A percentile compares a stretch with the other conserved stretches of the same genome.
Evolutionary conservation across 1,140 invertebrate species (phyloP).

Genomic region (Geopemphigus sp.): DNA sequence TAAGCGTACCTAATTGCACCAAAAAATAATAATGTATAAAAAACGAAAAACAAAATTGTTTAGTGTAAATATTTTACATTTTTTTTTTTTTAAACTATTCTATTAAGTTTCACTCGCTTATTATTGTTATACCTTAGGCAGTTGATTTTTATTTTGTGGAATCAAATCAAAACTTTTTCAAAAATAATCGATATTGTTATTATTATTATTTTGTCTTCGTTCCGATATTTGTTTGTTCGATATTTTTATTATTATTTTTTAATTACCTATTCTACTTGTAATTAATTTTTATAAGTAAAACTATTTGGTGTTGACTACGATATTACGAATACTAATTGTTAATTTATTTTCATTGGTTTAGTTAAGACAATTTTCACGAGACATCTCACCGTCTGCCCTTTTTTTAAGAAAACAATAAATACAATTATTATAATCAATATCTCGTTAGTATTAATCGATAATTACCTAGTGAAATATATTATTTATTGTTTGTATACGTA

Average conservation of each 20-base stretch:
- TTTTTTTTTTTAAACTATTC: slow-evolving; percentile 43
- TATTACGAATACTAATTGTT: slow-evolving; percentile 38
- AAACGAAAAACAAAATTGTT: neutral
- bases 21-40: slow-evolving; percentile 26
- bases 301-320: slow-evolving; percentile 33
- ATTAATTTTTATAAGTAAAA: slow-evolving; percentile 31
- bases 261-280: slow-evolving; percentile 57
- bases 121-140: slow-evolving; percentile 49
- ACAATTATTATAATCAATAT: slow-evolving; percentile 49
- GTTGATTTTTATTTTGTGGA: slow-evolving; percentile 36
- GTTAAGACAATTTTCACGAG: slow-evolving; percentile 42
- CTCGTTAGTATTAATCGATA: slow-evolving; percentile 48
- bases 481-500: slow-evolving; percentile 47
- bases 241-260: slow-evolving; percentile 41
- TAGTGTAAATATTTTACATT: slow-evolving; percentile 45
- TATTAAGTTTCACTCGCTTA: slow-evolving; percentile 46
- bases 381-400: slow-evolving; percentile 46
- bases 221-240: slow-evolving; percentile 42
- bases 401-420: slow-evolving; percentile 36
- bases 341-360: slow-evolving; percentile 40
- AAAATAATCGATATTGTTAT: slow-evolving; percentile 40
- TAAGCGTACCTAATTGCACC: slow-evolving; percentile 45
- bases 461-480: slow-evolving; percentile 47
- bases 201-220: slow-evolving; percentile 21
- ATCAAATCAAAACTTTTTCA: slow-evolving; percentile 45